phyloP scores from a whole-genome alignment of 2,797 vertebrate species.

The Hippopotamyrus pictus region DNA sequence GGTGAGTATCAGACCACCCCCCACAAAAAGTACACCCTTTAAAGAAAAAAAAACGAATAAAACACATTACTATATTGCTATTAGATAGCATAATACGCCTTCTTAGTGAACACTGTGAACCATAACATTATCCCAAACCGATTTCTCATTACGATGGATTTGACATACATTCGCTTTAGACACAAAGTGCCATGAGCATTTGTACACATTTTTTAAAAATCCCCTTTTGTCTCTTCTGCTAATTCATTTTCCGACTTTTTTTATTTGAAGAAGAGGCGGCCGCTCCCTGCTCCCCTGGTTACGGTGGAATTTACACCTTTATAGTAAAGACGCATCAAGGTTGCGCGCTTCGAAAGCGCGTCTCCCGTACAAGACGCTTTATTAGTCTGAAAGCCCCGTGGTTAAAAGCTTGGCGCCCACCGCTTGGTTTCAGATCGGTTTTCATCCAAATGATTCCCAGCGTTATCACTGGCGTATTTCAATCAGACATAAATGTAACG shows the following conservation, averaged over 20 bases:
- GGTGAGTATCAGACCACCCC: neutral
- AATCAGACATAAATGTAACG: neutral
- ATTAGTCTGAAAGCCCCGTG: neutral
- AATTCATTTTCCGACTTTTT: neutral
- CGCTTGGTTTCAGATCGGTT: neutral
- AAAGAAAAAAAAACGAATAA: neutral
- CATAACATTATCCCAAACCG: neutral
- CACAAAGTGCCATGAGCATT: neutral
- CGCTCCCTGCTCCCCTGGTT: neutral
- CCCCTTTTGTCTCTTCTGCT: neutral
- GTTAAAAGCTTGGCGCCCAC: neutral
- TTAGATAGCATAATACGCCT: neutral
- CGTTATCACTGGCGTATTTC: neutral
- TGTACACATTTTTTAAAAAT: neutral
- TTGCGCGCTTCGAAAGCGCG: neutral
- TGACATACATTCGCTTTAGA: neutral
- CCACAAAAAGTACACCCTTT: neutral
- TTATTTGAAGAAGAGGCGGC: neutral
- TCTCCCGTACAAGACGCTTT: neutral
- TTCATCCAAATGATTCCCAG: neutral
- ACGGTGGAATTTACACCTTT: neutral
- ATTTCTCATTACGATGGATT: neutral
- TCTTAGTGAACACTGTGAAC: neutral
- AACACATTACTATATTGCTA: neutral
- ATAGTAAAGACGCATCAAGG: neutral